These are phyloP conservation scores for Antechinus flavipes DNA, from an alignment of 2,113 vertebrate genomes.

Conservation along the genomic window DNA sequence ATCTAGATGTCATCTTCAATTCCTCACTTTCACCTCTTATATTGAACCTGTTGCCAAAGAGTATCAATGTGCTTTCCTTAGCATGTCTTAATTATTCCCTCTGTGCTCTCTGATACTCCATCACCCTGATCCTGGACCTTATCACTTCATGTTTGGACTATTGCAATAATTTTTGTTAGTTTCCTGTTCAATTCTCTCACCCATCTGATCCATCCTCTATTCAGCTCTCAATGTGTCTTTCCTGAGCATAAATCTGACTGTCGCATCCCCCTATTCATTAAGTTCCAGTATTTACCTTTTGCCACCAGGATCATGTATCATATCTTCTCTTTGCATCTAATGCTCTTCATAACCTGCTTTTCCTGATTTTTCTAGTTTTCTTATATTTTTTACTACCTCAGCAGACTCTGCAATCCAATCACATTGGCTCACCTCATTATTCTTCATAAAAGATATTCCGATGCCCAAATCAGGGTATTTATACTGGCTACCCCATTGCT, in stretches of 20 bases:
- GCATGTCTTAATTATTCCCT: not conserved
- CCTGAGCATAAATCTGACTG: not conserved
- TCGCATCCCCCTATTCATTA: not conserved
- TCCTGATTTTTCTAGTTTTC: not conserved
- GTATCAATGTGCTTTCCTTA: not conserved
- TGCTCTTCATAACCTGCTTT: not conserved
- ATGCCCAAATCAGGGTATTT: not conserved
- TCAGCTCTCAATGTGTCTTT: not conserved
- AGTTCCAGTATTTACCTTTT: not conserved
- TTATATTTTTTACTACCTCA: not conserved
- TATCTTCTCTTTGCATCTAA: not conserved
- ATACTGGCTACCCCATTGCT: not conserved
- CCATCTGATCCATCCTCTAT: not conserved
- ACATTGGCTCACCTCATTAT: not conserved
- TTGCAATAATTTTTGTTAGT: not conserved
- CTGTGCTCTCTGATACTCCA: not conserved
- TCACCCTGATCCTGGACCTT: not conserved
- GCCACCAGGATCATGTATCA: not conserved
- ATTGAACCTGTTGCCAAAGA: not conserved
- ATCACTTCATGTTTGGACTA: not conserved
- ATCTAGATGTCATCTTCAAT: not conserved
- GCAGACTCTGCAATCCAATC: not conserved
- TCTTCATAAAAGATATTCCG: not conserved
- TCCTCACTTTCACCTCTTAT: not conserved
- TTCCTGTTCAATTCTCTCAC: not conserved